phyloP scores from a whole-genome alignment of 2,888 invertebrate genomes.

The Lysandra coridon region DNA sequence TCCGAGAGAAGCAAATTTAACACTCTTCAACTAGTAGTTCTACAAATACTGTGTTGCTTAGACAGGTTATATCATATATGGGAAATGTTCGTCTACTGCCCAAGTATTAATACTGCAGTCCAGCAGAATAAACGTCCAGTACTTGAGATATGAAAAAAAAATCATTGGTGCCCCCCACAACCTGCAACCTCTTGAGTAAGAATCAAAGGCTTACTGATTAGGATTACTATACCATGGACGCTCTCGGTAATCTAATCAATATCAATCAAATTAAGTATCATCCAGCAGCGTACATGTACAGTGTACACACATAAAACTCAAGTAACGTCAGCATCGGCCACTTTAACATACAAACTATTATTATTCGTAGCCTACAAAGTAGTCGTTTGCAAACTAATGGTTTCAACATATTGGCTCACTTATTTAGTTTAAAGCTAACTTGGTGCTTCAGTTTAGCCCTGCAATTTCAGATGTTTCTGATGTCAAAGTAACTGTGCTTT shows the following conservation, averaged over 20 bases:
- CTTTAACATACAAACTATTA: background rate
- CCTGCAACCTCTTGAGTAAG: too few species aligned
- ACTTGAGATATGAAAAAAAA: too few species aligned
- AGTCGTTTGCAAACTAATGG: background rate
- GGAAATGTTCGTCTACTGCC: background rate
- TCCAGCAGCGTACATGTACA: background rate
- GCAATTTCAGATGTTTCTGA: background rate
- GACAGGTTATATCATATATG: too few species aligned
- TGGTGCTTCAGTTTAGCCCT: background rate
- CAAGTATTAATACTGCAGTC: background rate
- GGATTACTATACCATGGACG: too few species aligned
- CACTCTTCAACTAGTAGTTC: background rate
- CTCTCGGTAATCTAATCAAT: conserved; percentile 19
- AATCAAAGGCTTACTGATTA: too few species aligned
- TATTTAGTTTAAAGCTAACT: background rate
- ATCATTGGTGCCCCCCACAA: too few species aligned
- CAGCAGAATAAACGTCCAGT: background rate
- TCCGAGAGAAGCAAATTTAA: too few species aligned
- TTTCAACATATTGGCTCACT: background rate
- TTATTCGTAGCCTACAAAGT: background rate
- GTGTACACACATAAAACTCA: background rate
- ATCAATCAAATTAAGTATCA: conserved; percentile 25
- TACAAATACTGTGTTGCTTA: too few species aligned
- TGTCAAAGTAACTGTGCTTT: background rate
- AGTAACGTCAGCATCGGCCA: background rate